A percentile compares a stretch with the other conserved stretches of the same genome.
Conservation (phyloP, 2,888 invertebrate species). For the Drosophila fulvimacula region DNA sequence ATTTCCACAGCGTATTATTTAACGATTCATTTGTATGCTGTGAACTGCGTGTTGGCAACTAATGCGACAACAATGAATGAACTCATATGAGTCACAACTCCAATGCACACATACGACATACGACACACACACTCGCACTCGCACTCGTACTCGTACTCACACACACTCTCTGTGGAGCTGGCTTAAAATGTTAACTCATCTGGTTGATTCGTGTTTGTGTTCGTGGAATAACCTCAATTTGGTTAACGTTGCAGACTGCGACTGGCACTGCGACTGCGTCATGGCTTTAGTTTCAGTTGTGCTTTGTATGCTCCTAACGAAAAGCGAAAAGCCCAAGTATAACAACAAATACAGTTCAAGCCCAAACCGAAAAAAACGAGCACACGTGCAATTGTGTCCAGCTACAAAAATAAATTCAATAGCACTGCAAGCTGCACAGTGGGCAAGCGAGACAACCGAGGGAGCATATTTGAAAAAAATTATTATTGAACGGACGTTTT, state of each 20-base stretch:
- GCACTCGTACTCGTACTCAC: constrained; percentile 10
- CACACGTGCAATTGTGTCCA: constrained; percentile 54
- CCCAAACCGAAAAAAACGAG: constrained; percentile 32
- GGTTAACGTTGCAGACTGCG: constrained; percentile 71
- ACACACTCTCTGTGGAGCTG: constrained; percentile 27
- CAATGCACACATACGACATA: constrained; percentile 12
- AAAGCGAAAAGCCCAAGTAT: constrained; percentile 36
- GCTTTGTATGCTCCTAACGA: constrained; percentile 46
- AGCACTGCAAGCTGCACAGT: constrained; percentile 14
- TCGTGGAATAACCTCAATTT: constrained; percentile 76
- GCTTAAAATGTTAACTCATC: constrained; percentile 78
- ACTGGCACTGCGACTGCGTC: constrained; percentile 74
- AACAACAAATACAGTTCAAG: constrained; percentile 18
- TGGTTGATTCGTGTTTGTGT: constrained; percentile 44
- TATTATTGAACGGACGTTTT: no score
- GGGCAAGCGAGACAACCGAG: neutral
- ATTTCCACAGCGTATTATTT: constrained; percentile 41
- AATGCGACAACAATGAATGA: constrained; percentile 52
- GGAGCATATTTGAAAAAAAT: no score
- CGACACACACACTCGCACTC: constrained; percentile 19
- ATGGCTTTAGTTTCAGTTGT: constrained; percentile 60
- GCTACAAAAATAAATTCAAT: constrained; percentile 28
- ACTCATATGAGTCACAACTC: constrained; percentile 56
- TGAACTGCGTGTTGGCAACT: constrained; percentile 40
- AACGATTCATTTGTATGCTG: constrained; percentile 42